Evolutionary conservation across 2,113 vertebrate genomes (phyloP), one percentile per base, ranked within the genome.

Genomic region (Gulo gulo): DNA sequence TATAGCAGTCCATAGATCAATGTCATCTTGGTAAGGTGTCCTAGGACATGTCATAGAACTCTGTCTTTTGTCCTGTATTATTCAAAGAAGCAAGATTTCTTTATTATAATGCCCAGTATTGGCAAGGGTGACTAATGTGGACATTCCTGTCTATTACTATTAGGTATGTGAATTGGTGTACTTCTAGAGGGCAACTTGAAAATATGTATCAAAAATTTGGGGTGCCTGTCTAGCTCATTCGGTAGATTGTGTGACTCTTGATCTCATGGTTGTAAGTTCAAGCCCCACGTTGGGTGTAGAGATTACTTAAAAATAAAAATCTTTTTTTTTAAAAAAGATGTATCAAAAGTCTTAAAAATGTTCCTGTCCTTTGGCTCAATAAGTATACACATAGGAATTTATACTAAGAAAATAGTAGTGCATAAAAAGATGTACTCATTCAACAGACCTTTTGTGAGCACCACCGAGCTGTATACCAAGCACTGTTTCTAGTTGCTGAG

Each of bases 181-280:
- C 29, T 88, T 96, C 81, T 90, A 61, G 78, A 95, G 87, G n/a
- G 61, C 80, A 96, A n/a, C 65, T 88, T 92, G 36, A 95, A 97
- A 94, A 90, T 82, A 93, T 39, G 47, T 82, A 82, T 92, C 47
- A 55, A n/a, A 90, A 90, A 59, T 71, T 82, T 94, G 23, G 39
- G 24, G 24, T 7, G 0, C 73, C 73, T 76, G 24, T 29, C 74
- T 7, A 14, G 42, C 74, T 76, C 74, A 47, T 42, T 47, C 26
- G 8, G 74, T 76, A 76, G 14, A 76, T 42, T 24, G 13, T 47
- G 42, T 76, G 42, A 47, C 42, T 29, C 26, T 47, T 47, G 74
- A 76, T 76, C 74, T 47, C 14, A 16, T 42, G 74, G 74, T 47
- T 76, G 24, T 76, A 76, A 47, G 7, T 47, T 47, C 24, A 76